Conservation (phyloP, 2,113 vertebrate genomes). For the Pelmatolapia mariae region DNA sequence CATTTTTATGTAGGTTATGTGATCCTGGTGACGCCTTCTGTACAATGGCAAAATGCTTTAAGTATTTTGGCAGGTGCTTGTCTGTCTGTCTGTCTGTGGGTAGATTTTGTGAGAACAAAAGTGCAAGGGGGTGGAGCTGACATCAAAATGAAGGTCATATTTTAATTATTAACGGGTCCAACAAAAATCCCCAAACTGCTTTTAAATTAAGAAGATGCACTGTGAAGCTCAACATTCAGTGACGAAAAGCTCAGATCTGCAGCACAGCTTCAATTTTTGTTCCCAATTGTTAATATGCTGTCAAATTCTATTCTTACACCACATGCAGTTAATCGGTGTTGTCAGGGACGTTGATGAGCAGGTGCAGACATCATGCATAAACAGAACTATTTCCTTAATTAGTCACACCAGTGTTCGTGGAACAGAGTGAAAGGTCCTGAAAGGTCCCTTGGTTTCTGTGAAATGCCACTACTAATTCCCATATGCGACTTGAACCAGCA, state of each 20-base stretch:
- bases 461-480: background rate
- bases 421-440: background rate
- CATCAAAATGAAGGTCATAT: background rate
- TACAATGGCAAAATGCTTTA: background rate
- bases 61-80: background rate
- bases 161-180: background rate
- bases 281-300: slow-evolving; percentile 14
- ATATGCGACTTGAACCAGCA: background rate
- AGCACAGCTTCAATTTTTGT: background rate
- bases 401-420: background rate
- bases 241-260: background rate
- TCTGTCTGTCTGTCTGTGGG: background rate
- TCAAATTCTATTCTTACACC: background rate
- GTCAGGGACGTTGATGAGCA: slow-evolving; percentile 41
- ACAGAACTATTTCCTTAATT: slow-evolving; percentile 27
- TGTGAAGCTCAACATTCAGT: background rate
- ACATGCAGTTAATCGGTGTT: slow-evolving; percentile 28
- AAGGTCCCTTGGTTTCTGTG: background rate
- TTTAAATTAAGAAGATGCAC: background rate
- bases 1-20: background rate
- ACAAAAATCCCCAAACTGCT: background rate
- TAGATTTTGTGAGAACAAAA: background rate
- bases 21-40: background rate
- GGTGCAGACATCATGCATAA: slow-evolving; percentile 19
- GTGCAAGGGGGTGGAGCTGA: background rate